A percentile compares a stretch with the other conserved stretches of the same genome.
Conservation (phyloP, 2,113 vertebrate genomes). For the Myrmophylax atrothorax region DNA sequence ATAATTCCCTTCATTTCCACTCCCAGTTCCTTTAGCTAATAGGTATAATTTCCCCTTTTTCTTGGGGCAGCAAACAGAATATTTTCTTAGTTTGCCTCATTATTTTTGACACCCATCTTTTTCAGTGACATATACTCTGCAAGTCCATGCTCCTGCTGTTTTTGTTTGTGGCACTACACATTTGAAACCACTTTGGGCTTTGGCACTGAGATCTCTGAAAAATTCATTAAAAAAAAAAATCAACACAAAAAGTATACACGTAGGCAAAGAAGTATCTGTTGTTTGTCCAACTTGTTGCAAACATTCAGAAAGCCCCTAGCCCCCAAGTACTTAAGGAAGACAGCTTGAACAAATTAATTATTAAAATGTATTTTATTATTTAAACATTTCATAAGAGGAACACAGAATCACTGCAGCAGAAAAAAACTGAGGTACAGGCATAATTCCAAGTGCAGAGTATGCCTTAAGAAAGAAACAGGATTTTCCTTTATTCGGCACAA, state of each 20-base stretch:
- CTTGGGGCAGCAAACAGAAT: neutral
- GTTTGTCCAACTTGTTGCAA: neutral
- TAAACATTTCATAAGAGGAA: neutral
- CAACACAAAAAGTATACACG: neutral
- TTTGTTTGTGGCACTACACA: neutral
- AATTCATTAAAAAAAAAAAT: neutral
- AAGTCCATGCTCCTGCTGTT: neutral
- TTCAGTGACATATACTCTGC: neutral
- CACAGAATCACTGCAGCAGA: neutral
- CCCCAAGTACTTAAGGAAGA: neutral
- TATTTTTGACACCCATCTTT: conserved; percentile 47
- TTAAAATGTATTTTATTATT: conserved; percentile 52
- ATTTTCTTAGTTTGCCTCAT: neutral
- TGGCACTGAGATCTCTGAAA: neutral
- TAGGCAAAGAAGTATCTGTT: neutral
- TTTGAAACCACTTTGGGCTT: neutral
- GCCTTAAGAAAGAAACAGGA: neutral
- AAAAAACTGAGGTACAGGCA: neutral
- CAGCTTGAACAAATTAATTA: conserved; percentile 30
- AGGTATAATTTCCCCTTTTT: neutral
- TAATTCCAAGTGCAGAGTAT: neutral
- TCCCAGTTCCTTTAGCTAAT: neutral
- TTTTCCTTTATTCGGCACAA: neutral
- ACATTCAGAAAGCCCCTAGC: neutral
- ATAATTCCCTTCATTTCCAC: conserved; percentile 2